Evolutionary conservation across 1,140 invertebrate genomes (phyloP).

Genomic region (Pseudomyrmex concolor): DNA sequence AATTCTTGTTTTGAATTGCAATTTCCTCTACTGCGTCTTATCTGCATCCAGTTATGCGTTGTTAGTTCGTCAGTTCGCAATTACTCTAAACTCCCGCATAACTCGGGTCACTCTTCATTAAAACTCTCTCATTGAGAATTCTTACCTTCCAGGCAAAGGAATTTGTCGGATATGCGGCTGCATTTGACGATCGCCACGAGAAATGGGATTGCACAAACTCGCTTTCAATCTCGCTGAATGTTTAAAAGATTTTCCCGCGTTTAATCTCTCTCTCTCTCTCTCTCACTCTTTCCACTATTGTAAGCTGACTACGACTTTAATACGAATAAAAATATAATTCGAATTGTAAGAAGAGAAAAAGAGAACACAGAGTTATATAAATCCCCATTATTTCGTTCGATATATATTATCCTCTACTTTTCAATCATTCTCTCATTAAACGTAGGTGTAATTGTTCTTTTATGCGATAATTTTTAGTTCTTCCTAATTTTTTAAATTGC

Average conservation of each 20-base stretch:
- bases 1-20: slow-evolving; percentile 11
- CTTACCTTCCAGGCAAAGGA: slow-evolving; percentile 32
- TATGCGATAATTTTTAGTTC: no score
- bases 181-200: slow-evolving; percentile 23
- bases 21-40: background rate
- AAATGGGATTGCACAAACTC: slow-evolving; percentile 20
- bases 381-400: background rate
- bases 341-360: background rate
- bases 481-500: no score
- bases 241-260: slow-evolving; percentile 37
- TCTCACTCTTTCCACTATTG: no score
- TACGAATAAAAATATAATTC: slow-evolving; percentile 12
- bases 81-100: slow-evolving; percentile 48
- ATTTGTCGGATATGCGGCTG: slow-evolving; percentile 1
- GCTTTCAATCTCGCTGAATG: slow-evolving; percentile 37
- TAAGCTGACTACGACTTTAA: slow-evolving; percentile 12
- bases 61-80: slow-evolving; percentile 27
- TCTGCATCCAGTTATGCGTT: slow-evolving; percentile 43
- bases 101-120: slow-evolving; percentile 43
- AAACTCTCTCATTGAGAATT: slow-evolving; percentile 50
- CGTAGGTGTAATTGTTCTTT: no score
- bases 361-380: background rate
- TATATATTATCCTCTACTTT: no score
- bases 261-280: background rate
- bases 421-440: no score